Evolutionary conservation across 2,113 vertebrate species (phyloP).

Genomic region (Casuarius casuarius): DNA sequence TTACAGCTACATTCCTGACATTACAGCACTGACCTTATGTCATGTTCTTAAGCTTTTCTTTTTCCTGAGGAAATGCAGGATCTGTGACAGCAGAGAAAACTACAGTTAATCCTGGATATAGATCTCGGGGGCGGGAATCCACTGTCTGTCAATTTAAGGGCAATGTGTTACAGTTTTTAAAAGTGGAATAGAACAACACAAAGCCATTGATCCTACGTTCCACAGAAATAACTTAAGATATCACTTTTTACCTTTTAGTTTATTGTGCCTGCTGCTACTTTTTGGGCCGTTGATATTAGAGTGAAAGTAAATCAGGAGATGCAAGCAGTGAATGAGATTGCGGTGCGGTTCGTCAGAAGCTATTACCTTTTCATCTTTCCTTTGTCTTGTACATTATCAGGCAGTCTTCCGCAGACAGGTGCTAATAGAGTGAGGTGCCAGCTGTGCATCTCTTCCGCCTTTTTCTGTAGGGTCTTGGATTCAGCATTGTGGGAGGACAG

Average conservation of each 20-base stretch:
- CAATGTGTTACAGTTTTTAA: not conserved
- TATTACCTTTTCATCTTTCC: not conserved
- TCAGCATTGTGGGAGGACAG: slow-evolving; percentile 96
- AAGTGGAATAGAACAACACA: not conserved
- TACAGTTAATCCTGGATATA: not conserved
- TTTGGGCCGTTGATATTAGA: not conserved
- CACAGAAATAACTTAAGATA: not conserved
- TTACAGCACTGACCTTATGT: slow-evolving; percentile 57
- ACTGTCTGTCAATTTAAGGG: not conserved
- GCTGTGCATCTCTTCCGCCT: not conserved
- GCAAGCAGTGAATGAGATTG: not conserved
- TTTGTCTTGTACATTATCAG: not conserved
- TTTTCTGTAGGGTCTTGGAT: slow-evolving; percentile 88
- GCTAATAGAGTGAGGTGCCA: not conserved
- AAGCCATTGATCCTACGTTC: not conserved
- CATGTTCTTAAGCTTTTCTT: slow-evolving; percentile 11
- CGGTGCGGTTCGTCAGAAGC: not conserved
- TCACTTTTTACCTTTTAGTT: not conserved
- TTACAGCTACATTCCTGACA: slow-evolving; percentile 38
- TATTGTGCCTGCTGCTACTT: not conserved
- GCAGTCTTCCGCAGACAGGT: not conserved
- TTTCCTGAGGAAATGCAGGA: slow-evolving; percentile 23
- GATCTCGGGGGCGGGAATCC: not conserved
- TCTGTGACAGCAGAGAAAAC: not conserved
- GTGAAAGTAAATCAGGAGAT: not conserved